Base-by-base conservation (phyloP, 2,113 vertebrate species). In the Scalopus aquaticus region DNA sequence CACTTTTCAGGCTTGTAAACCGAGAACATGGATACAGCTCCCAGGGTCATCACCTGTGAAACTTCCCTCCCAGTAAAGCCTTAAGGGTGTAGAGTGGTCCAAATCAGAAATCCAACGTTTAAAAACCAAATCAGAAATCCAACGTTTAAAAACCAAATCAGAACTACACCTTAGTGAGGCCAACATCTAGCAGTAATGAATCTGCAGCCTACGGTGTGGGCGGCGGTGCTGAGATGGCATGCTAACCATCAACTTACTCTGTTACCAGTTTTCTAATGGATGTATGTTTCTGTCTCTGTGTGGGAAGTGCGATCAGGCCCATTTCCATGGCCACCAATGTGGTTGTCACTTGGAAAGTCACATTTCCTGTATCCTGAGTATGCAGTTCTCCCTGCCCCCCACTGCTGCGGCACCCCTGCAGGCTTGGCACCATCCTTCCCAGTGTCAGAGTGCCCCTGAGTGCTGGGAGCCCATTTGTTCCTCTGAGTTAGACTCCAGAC, bases 11-110 rank as follows among this genome's bases (percentile, higher is more conserved):
- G 65, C 79, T 87, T 92, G 65, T 82, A 87, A 87, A 91, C 91
- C 87, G 89, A 79, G 81, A 83, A 49, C 65, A 72, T 65, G 46
- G 83, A 94, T 91, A 83, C 22, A 72, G 83, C 64, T 32, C 64
- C 79, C 39, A 26, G 22, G 91, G 67, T 44, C 73, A 90, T 88
- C 88, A 76, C 58, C 90, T 79, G 6, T 11, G 86, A 80, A 65
- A 42, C 15, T 42, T 78, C 62, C 62, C 81, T 93, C 37, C 80
- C 49, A 20, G 19, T 32, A 46, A 89, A 90, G 88, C 46, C 42
- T 67, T 32, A 56, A 81, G 20, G 79, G 69, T 70, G 49, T 94
- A 56, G 44, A 44, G 32, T 72, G 82, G 58, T 54, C 35, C 15
- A 35, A 49, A 30, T 11, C 30, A 67, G 9, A 39, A 85, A 28